Base-by-base conservation (phyloP, 2,888 invertebrate species). In the Oscheius sp. region DNA sequence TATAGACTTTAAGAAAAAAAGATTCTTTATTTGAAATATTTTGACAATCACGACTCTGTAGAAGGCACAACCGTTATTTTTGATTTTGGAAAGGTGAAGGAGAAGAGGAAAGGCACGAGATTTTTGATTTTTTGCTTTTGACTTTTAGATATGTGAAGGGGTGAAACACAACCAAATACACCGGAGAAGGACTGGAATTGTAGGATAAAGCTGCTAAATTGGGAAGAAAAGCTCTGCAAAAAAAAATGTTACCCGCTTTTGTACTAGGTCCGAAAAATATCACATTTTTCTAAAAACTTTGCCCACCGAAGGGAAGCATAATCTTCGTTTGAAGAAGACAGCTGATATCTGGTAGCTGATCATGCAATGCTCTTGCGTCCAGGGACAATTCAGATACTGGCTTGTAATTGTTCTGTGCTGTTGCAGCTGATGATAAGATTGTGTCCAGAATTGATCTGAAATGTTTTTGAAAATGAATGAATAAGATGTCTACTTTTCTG, bases 311-410 rank as follows among this genome's bases (percentile, higher is more conserved):
- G 2, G 83, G 83, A 52, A 83, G 81, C 77, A 79, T 78, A 31
- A 83, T 69, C 39, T 75, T 74, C 29, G 68, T 69, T 6, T 78
- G 73, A 12, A 74, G 72, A 39, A 84, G 73, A 48, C 76, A 84
- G 48, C 73, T 69, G 33, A 82, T 52, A 48, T 81, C 77, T 8
- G 84, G 84, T 20, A 84, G 71, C 31, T 73, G 73, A 25, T 81
- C 79, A 69, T 80, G 76, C 8, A 84, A 69, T 6, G 79, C 77
- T 15, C 71, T 70, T 1, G 82, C 84, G 34, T 84, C 83, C 31
- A 80, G 65, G 8, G 81, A 82, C 1, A 84, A 68, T 17, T 82
- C 81, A 20, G 74, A 50, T 4, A 76, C 65, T 6, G 66, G 57
- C 29, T 71, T 69, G 48, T 71, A 77, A 5, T 37, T 52, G 12